Evolutionary conservation across 2,797 vertebrate species (phyloP).

Genomic region (Salarias fasciatus): DNA sequence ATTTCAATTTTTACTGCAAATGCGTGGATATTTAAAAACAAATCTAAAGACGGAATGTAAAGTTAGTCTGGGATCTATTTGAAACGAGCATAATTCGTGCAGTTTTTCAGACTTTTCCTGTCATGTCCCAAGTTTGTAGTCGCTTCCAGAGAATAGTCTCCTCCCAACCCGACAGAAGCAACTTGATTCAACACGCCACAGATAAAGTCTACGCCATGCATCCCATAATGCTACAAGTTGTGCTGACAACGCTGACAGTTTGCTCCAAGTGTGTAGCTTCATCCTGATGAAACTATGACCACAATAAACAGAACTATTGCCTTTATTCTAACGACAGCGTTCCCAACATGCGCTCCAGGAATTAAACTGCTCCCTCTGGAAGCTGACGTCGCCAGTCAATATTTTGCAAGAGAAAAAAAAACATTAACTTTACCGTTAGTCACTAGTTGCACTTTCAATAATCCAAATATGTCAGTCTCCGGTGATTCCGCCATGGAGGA

Average conservation of each 20-base stretch:
- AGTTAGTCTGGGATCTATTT: too few relatives aligned
- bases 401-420: constrained; percentile 39
- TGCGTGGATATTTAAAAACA: too few relatives aligned
- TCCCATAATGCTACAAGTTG: too few relatives aligned
- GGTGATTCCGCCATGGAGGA: constrained; percentile 8
- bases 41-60: too few relatives aligned
- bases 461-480: constrained; percentile 30
- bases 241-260: too few relatives aligned
- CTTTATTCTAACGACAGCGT: constrained; percentile 39
- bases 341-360: constrained; percentile 67
- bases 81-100: too few relatives aligned
- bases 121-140: too few relatives aligned
- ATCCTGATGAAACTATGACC: too few relatives aligned
- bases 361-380: constrained; percentile 70
- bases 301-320: background rate
- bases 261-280: too few relatives aligned
- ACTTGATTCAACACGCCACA: constrained; percentile 14
- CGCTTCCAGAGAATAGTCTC: constrained; percentile 48
- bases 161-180: constrained; percentile 26
- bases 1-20: too few relatives aligned
- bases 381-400: constrained; percentile 74
- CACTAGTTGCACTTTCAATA: constrained; percentile 11
- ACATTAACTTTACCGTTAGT: constrained; percentile 66
- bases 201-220: too few relatives aligned
- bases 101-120: too few relatives aligned